Conservation (phyloP, 2,113 vertebrate species). For the Tragelaphus scriptus region DNA sequence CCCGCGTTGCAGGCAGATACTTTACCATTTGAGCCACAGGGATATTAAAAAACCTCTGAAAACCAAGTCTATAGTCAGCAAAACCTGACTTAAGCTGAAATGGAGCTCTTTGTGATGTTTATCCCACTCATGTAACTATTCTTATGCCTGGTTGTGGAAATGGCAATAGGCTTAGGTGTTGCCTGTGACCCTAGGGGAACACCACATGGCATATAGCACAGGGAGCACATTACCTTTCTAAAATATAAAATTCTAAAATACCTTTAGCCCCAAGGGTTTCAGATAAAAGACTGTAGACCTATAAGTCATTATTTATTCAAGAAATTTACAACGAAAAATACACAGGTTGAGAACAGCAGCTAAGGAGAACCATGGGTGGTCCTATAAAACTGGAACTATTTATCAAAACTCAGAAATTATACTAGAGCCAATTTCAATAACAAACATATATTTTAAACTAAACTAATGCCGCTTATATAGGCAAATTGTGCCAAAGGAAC, state of each 20-base stretch:
- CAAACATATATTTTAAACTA: background rate
- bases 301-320: background rate
- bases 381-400: background rate
- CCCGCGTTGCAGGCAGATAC: too few relatives aligned
- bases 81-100: background rate
- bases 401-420: background rate
- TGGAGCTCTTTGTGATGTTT: background rate
- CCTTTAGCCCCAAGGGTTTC: background rate
- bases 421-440: background rate
- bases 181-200: background rate
- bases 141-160: background rate
- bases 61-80: background rate
- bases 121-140: background rate
- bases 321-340: background rate
- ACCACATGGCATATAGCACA: rapidly evolving
- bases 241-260: background rate
- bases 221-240: too few relatives aligned
- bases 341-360: background rate
- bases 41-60: background rate
- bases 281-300: background rate
- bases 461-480: background rate
- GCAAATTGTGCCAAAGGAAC: background rate
- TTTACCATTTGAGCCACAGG: too few relatives aligned
- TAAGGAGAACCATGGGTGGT: background rate
- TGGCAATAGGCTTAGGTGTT: background rate